Conservation (phyloP, 37 sponge, comb jelly and placozoan species). For the Theonella swinhoei region DNA sequence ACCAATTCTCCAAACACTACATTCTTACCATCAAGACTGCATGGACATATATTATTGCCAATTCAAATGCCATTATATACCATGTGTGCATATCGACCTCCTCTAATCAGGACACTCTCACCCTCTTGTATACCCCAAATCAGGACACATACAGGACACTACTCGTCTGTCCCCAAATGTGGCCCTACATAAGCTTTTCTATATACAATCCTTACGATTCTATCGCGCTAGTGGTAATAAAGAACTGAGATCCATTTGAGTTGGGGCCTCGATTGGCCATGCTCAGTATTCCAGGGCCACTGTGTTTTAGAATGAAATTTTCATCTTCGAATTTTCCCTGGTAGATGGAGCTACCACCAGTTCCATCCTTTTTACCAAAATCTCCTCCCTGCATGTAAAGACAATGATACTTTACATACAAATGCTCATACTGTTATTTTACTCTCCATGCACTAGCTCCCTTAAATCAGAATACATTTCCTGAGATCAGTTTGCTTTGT, state of each 20-base stretch:
- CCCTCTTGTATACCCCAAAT: too few relatives aligned
- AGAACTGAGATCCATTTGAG: constrained; percentile 86
- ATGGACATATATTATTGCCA: background rate
- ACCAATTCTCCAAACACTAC: constrained; percentile 94
- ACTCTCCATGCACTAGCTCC: too few relatives aligned
- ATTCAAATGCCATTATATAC: too few relatives aligned
- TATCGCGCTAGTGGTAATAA: constrained; percentile 65
- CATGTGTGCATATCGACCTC: too few relatives aligned
- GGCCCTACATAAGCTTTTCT: background rate
- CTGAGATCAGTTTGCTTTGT: too few relatives aligned
- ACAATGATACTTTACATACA: too few relatives aligned
- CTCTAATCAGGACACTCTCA: too few relatives aligned
- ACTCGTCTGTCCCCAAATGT: too few relatives aligned
- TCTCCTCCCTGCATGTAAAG: constrained; percentile 42
- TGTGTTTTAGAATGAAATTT: constrained; percentile 87
- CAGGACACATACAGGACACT: too few relatives aligned
- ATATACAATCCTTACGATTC: constrained; percentile 21
- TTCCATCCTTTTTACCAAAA: constrained; percentile 58
- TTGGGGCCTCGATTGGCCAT: constrained; percentile 81
- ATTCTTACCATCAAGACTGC: constrained; percentile 79
- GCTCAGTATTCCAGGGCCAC: constrained; percentile 57
- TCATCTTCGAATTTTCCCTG: constrained; percentile 77
- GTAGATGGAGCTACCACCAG: constrained; percentile 88
- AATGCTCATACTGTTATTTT: too few relatives aligned
- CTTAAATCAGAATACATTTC: too few relatives aligned